Evolutionary conservation across 1,140 invertebrate species (phyloP), one percentile per base, ranked within the genome.

Genomic region (Ditylenchus dipsaci): DNA sequence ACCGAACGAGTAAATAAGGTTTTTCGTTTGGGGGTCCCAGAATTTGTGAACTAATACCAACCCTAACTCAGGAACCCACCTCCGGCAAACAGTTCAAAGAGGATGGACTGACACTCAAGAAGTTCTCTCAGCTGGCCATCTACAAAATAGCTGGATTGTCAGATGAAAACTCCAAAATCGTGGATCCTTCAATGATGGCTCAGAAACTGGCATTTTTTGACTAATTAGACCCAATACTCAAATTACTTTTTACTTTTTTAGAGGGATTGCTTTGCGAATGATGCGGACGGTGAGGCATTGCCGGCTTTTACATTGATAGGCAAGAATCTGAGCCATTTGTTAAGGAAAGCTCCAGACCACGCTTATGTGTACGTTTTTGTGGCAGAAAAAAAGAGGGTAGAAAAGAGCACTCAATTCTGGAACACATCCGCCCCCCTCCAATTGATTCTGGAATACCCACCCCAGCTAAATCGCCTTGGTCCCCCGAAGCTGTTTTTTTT

Each of bases 111-210:
- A 9, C 66, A 57, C 63, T 68, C 29, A 38, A 67, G 9, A 56
- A 70, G 42, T 58, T 70, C 19, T 26, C 60, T 8, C 65, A 69
- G 60, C 33, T 70, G n/a, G 53, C 58, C 19, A 42, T 47, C 47
- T 60, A 42, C 26, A 49, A 69, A 42, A 43, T 61, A 26, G 56
- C 57, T 23, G 42, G 30, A 21, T 27, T 70, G 23, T 30, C 42
- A 7, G 63, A 65, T 30, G 68, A 70, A 13, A 70, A 38, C 21
- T 65, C 30, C 15, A 64, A 59, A 27, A 17, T 11, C 5, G 7
- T 70, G 3, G 45, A 70, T 26, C 21, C 43, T 0, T 38, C 45
- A 11, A 19, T 38, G 19, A 27, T 70, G 8, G 43, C 43, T 38
- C 23, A 56, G n/a, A 26, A 45, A 43, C 30, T 70, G n/a, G 68